These are phyloP conservation scores for Aulostomus chinensis DNA, from an alignment of 2,797 vertebrate species.

Conservation along the genomic window DNA sequence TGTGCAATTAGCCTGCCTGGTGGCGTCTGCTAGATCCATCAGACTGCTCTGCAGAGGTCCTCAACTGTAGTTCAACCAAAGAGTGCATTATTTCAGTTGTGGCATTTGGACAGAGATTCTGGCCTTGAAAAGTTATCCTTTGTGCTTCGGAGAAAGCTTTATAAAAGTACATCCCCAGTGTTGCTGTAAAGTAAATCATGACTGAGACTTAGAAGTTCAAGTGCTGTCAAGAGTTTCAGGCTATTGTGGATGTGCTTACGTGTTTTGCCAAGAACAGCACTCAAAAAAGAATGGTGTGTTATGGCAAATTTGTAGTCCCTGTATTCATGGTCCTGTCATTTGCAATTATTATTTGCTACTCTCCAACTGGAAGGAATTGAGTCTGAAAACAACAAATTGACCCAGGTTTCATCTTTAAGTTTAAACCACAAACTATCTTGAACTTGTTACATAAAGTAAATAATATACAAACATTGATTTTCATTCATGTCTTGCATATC, in stretches of 20 bases:
- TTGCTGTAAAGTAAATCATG: conserved; percentile 64
- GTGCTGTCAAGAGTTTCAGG: conserved; percentile 50
- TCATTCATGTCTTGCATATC: conserved; percentile 4
- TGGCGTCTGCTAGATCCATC: conserved; percentile 73
- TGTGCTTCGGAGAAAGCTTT: conserved; percentile 50
- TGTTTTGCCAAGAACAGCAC: conserved; percentile 42
- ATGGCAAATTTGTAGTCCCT: conserved; percentile 27
- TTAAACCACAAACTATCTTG: conserved; percentile 7
- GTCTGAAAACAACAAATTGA: conserved; percentile 20
- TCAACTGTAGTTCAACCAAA: conserved; percentile 56
- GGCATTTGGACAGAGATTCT: conserved; percentile 64
- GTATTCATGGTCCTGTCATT: conserved; percentile 22
- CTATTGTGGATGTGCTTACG: conserved; percentile 39
- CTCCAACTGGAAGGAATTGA: conserved; percentile 20
- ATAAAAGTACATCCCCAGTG: conserved; percentile 53
- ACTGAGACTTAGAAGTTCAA: conserved; percentile 49
- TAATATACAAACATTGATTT: conserved; percentile 6
- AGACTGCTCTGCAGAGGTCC: conserved; percentile 63
- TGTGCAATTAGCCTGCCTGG: conserved; percentile 62
- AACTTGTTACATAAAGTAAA: too few species aligned
- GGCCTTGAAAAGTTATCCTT: conserved; percentile 65
- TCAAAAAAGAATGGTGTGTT: conserved; percentile 6
- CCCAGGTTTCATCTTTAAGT: neutral
- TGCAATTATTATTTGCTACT: conserved; percentile 27
- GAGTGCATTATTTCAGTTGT: conserved; percentile 68